Conservation (phyloP, 2,888 invertebrate genomes). For the Chironomus riparius region DNA sequence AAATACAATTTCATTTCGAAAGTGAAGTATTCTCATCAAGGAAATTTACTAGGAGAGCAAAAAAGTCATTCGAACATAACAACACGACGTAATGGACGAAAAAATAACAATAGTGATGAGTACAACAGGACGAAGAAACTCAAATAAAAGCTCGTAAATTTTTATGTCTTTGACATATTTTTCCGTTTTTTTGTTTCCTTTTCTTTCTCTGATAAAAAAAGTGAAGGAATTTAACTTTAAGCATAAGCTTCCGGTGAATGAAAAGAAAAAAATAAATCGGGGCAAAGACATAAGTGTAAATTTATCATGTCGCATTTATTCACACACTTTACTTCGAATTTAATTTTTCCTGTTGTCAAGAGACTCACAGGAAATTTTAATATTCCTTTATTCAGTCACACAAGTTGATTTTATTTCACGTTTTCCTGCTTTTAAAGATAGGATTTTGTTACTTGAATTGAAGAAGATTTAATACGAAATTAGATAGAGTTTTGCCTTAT, state of each 20-base stretch:
- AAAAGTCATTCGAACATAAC: no score
- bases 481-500: no score
- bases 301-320: not conserved
- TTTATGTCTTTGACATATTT: not conserved
- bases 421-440: not conserved
- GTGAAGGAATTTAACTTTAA: not conserved
- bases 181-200: not conserved
- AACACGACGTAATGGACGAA: not conserved
- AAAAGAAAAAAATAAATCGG: not conserved
- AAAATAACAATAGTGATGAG: not conserved
- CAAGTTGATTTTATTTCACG: no score
- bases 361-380: not conserved
- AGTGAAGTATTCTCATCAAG: no score
- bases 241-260: not conserved
- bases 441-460: not conserved
- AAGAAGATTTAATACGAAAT: not conserved
- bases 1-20: no score
- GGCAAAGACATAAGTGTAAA: not conserved
- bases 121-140: not conserved
- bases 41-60: no score
- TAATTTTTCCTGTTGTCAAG: not conserved
- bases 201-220: not conserved
- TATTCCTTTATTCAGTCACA: not conserved
- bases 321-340: not conserved
- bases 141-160: not conserved